Evolutionary conservation across 2,797 vertebrate species (phyloP), one percentile per base, ranked within the genome.

Genomic region (Bryconaethiops microstoma): DNA sequence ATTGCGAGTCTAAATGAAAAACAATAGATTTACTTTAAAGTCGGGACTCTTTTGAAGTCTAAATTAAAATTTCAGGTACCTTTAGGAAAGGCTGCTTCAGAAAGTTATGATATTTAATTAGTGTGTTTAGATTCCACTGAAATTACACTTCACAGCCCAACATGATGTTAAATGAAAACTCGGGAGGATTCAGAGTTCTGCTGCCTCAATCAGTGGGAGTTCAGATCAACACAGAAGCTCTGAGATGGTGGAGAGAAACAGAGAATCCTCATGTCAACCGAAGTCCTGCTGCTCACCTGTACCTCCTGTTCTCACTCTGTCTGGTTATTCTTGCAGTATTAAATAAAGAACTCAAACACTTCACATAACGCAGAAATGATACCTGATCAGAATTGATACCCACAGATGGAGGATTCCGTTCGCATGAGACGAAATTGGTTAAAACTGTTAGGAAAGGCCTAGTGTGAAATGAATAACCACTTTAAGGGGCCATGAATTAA

Each of bases 11-110:
- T 92, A 93, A 95, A 94, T 94, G 93, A 94, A 95, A 95, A 95
- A 95, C 94, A 95, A 95, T 95, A 94, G 94, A 94, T 95, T 94
- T 94, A 92, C 94, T 95, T 94, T 95, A 94, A 94, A 95, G 93
- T 94, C 90, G 88, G 89, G 81, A 87, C 88, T 92, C 94, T 93
- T 95, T 95, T 94, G 93, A 95, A 94, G 93, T 95, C 93, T 94
- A 94, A 95, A 95, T 95, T 94, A 94, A 95, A 95, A 95, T 93
- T 94, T 89, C 93, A 94, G 93, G 93, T 94, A 92, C 91, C 92
- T 93, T 93, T 93, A 94, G 92, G 88, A 92, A 88, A 92, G 88
- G 83, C 91, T 89, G 88, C 90, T 91, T 92, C 89, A 89, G 88
- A 94, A 94, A 94, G 92, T 93, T 94, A 90, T 92, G 90, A 93